Evolutionary conservation across 2,888 invertebrate species (phyloP), one percentile per base, ranked within the genome.

Genomic region (Megamerina dolium): DNA sequence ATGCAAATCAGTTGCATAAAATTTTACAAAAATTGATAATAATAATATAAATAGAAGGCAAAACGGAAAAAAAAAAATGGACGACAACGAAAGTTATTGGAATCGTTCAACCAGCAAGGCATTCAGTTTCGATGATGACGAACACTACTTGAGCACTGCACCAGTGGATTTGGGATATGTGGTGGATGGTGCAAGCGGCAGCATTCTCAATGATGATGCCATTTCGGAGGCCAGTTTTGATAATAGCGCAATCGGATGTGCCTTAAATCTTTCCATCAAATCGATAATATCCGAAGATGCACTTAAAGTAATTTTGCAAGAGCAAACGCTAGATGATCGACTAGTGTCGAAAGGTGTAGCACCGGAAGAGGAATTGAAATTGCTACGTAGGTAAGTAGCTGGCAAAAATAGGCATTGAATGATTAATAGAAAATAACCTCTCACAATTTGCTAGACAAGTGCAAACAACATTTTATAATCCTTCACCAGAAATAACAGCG

Each of bases 61-160:
- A 31, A 31, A 4, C 4, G 16, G 14, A 4, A 3, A 31, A 31
- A 5, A 10, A 3, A 4, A 43, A 48, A 64, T 64, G 61, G 61
- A 61, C 9, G 79, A 81, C 48, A 80, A 81, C 37, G 83, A 83
- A 46, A 85, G 82, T 56, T 88, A 83, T 69, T 89, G 89, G 89
- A 83, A 85, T 63, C 80, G 80, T 56, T 83, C 81, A 12, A 80
- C 81, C 46, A 80, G 80, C 2, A 80, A 79, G 51, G 83, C 83
- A 1, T 85, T 87, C 55, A 83, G 77, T 64, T 89, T 89, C 62
- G 87, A 87, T 55, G 87, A 87, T 53, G 86, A 85, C 48, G 85
- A 84, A 55, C 83, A 85, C 56, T n/a, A n/a, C n/a, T n/a, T n/a
- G n/a, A n/a, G n/a, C n/a, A n/a, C n/a, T n/a, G n/a, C n/a, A n/a